A percentile compares a stretch with the other conserved stretches of the same genome.
Conservation (phyloP, 2,113 vertebrate species). For the Benitochromis conjunctus region DNA sequence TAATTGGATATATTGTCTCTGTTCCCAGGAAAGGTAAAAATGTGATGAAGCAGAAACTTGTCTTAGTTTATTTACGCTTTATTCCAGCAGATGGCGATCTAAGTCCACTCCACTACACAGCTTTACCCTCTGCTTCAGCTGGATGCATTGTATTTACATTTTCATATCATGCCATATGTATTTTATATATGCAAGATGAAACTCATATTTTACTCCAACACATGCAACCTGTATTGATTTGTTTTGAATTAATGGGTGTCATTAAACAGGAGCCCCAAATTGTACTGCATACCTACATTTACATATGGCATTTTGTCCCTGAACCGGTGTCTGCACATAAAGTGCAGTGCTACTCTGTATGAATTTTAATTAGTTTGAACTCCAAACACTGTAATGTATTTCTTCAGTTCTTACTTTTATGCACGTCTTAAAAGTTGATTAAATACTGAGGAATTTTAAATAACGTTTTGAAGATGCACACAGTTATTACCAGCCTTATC, state of each 20-base stretch:
- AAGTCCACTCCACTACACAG: not conserved
- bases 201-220: not conserved
- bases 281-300: not conserved
- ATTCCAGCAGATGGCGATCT: conserved; percentile 55
- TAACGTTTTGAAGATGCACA: not conserved
- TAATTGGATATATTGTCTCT: not conserved
- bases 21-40: not conserved
- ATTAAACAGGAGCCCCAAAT: not conserved
- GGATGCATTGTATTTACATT: not conserved
- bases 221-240: not conserved
- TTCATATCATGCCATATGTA: not conserved
- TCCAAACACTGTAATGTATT: not conserved
- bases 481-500: not conserved
- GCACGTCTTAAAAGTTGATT: not conserved
- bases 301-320: not conserved
- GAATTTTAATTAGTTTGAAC: not conserved
- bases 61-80: not conserved
- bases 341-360: not conserved
- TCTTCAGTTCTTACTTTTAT: not conserved
- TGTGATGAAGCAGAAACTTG: not conserved
- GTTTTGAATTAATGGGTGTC: not conserved
- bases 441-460: not conserved
- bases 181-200: not conserved
- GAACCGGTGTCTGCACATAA: not conserved
- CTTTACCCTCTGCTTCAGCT: not conserved